Base-by-base conservation (phyloP, 2,797 vertebrate species). In the Cheirogaleus major region DNA sequence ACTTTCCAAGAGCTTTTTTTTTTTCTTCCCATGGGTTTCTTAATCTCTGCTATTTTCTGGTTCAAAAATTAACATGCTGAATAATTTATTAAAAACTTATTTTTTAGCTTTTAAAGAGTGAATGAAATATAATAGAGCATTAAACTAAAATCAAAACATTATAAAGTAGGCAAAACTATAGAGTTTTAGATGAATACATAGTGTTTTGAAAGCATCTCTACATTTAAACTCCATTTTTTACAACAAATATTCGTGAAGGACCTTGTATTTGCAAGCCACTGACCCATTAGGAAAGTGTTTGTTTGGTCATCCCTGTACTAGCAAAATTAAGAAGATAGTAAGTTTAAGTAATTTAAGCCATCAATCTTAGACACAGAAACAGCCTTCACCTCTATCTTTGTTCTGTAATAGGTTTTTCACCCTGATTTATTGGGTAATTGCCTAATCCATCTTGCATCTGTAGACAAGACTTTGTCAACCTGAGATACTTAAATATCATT, bases 401-500 rank as follows among this genome's bases (percentile, higher is more conserved):
- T 25, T 93, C 80, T 82, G 9, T 95, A 83, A 92, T 89, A 61
- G 22, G 65, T 69, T 96, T 97, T 95, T 76, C 61, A 88, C 69
- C 43, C 61, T 96, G 93, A 93, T 95, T 95, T 96, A 96, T 80
- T 88, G 38, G 70, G 94, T 96, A 92, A 95, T 97, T 96, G 25
- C 84, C 57, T 95, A 93, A 96, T 96, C 45, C n/a, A 87, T 95
- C 95, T 95, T 95, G 59, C 70, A 92, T 95, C 72, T 86, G 41
- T 84, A 95, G 92, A 92, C 73, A 96, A 93, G 84, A 85, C 63
- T 96, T 93, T 57, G n/a, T 86, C 90, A 97, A 82, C 65, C 59
- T 82, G 48, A 91, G 82, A 61, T 75, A 52, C 52, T 79, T 93
- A 84, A 88, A 83, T 63, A 48, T 89, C 75, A 88, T 93, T 93